Evolutionary conservation across 2,113 vertebrate species (phyloP).

Genomic region (Butorides virescens): DNA sequence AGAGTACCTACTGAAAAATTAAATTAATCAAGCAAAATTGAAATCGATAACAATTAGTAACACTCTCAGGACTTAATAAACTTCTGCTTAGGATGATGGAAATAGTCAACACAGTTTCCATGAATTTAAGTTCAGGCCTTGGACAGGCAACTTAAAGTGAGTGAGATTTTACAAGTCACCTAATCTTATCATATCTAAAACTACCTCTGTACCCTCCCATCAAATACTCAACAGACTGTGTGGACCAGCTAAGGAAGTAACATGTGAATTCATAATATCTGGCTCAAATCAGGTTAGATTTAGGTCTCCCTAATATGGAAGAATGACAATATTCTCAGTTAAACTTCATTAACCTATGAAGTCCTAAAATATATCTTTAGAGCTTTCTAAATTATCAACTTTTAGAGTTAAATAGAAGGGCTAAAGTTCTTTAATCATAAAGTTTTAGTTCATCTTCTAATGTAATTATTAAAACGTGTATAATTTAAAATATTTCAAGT

Average conservation of each 20-base stretch:
- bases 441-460: neutral
- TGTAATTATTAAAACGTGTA: neutral
- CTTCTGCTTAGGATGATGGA: neutral
- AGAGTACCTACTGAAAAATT: neutral
- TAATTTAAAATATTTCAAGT: neutral
- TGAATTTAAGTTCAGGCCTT: neutral
- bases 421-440: neutral
- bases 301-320: neutral
- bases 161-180: neutral
- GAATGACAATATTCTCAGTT: neutral
- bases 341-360: neutral
- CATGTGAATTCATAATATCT: neutral
- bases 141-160: neutral
- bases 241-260: neutral
- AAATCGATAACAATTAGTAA: neutral
- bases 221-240: neutral
- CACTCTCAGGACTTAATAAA: neutral
- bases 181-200: neutral
- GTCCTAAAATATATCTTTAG: neutral
- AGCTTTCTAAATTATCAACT: neutral
- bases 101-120: neutral
- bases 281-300: neutral
- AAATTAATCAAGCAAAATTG: constrained; percentile 24
- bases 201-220: neutral
- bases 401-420: neutral